These are phyloP conservation scores for Aleiodes leptofemur DNA, from an alignment of 2,888 invertebrate species.

Conservation along the genomic window DNA sequence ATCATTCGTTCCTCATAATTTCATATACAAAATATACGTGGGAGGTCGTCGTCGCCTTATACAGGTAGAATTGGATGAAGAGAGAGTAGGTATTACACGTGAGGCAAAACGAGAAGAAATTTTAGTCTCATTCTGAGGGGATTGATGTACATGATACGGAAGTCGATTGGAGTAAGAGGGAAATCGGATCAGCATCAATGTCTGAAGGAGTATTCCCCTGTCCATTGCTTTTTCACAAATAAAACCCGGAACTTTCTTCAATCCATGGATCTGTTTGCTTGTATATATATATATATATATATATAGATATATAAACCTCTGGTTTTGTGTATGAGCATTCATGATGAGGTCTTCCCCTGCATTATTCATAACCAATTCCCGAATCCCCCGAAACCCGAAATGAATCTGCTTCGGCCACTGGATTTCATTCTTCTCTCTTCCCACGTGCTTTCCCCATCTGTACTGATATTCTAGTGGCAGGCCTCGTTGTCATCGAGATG, in stretches of 20 bases:
- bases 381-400: conserved; percentile 68
- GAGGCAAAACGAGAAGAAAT: conserved; percentile 17
- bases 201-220: conserved; percentile 37
- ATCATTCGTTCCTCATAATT: conserved; percentile 10
- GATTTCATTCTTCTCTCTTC: conserved; percentile 4
- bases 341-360: conserved; percentile 60
- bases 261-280: conserved; percentile 22
- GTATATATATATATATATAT: conserved; percentile 26
- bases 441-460: conserved; percentile 18
- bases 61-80: conserved; percentile 35
- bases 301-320: neutral
- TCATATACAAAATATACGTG: conserved; percentile 27
- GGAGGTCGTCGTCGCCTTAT: conserved; percentile 43
- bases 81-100: conserved; percentile 27
- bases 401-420: conserved; percentile 34
- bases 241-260: conserved; percentile 51
- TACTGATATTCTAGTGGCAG: conserved; percentile 40
- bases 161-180: conserved; percentile 30
- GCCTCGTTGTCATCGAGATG: neutral
- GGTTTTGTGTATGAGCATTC: conserved; percentile 51
- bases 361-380: conserved; percentile 74
- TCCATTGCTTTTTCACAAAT: conserved; percentile 45
- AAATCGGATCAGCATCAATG: conserved; percentile 31
- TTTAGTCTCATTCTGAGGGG: conserved; percentile 38
- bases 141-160: conserved; percentile 27